Percentiles rank a stretch among this genome's conserved stretches.
phyloP scores from a whole-genome alignment of 2,888 invertebrate genomes.

The Emmelina monodactyla region DNA sequence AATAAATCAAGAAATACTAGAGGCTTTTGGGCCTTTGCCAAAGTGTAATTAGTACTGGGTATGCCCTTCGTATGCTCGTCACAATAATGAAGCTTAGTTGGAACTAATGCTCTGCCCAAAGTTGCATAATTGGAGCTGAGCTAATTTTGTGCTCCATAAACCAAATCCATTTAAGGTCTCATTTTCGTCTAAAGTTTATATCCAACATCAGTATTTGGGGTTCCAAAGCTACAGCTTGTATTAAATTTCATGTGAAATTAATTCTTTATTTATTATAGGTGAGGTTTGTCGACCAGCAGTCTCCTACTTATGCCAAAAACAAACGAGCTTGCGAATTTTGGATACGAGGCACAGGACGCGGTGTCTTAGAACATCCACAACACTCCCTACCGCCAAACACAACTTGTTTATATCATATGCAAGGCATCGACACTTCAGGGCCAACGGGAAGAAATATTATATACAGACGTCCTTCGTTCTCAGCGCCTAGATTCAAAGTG shows the following conservation, averaged over 20 bases:
- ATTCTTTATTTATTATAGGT: conserved; percentile 61
- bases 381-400: conserved; percentile 89
- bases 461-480: conserved; percentile 64
- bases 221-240: too few relatives aligned
- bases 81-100: conserved; percentile 38
- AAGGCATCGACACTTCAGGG: conserved; percentile 68
- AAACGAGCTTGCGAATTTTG: conserved; percentile 87
- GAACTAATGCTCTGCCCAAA: conserved; percentile 25
- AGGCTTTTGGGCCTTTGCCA: conserved; percentile 48
- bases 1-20: conserved; percentile 47
- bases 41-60: conserved; percentile 53
- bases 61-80: conserved; percentile 21
- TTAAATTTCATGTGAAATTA: conserved; percentile 11
- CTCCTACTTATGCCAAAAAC: conserved; percentile 84
- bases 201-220: too few relatives aligned
- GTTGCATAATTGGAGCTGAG: conserved; percentile 30
- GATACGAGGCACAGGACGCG: conserved; percentile 80
- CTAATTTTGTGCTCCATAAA: not conserved
- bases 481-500: conserved; percentile 77
- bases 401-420: conserved; percentile 86
- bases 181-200: too few relatives aligned
- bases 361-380: conserved; percentile 82
- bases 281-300: conserved; percentile 83
- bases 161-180: not conserved
- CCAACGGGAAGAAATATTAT: conserved; percentile 64